Base-by-base conservation (phyloP, 2,797 vertebrate species). In the Margarornis squamiger region DNA sequence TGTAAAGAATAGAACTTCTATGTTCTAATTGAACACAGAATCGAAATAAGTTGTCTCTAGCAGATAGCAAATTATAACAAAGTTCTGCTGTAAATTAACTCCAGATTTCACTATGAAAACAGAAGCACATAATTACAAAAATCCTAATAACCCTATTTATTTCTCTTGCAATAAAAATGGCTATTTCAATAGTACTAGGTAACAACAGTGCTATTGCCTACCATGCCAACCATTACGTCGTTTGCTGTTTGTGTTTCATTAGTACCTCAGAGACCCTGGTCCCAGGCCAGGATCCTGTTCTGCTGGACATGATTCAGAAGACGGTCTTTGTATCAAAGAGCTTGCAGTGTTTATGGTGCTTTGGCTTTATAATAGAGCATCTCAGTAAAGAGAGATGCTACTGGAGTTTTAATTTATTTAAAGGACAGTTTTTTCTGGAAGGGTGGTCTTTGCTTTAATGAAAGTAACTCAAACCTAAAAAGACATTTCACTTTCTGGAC, bases 81-180 rank as follows among this genome's bases (percentile, higher is more conserved):
- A 21, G 14, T 73, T 81, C 48, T 76, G 30, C 54, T 8, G 38
- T 36, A 59, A 59, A 62, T 81, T 59, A 86, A 78, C 19, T 77
- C 18, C 14, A 29, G 49, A 73, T 86, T 94, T 88, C 63, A 70
- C 57, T 76, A 34, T 57, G n/a, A 81, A 66, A 94, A 48, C n/a
- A 83, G 61, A 86, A 84, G 27, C 39, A 38, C 52, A 80, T 62
- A 78, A 70, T 65, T 63, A 49, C 16, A 66, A 68, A 93, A 93
- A 63, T 76, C 16, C 30, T 34, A 32, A 78, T 78, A 70, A 34
- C 1, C 1, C 32, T 72, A 10, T 72, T 92, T 66, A 24, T 88
- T 95, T 86, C 88, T 73, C 34, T 86, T 86, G 70, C 36, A 62
- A 59, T 72, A n/a, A 78, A 95, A 93, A 73, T 75, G 43, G 16